Base-by-base conservation (phyloP, 2,113 vertebrate species). In the Phylloscopus trochiloides region DNA sequence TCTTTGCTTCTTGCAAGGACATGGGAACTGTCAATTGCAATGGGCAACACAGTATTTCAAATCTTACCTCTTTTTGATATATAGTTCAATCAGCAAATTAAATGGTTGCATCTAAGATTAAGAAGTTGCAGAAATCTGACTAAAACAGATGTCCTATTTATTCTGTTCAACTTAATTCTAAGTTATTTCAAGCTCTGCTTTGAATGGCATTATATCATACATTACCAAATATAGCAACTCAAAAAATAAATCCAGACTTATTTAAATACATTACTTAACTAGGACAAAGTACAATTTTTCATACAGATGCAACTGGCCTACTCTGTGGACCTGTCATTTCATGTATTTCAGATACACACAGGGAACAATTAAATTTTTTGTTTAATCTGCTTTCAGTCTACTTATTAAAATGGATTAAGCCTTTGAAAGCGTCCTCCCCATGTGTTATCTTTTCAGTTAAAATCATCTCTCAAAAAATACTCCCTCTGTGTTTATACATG, bases 101-200 rank as follows among this genome's bases (percentile, higher is more conserved):
- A 28, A 70, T 55, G 47, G 38, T 58, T 70, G 43, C 72, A 63
- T 71, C 51, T 77, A 51, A 80, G 70, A 76, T 71, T 62, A 87
- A 80, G 20, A 94, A 3, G 1, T 6, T 81, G 65, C 61, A 91
- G 32, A 74, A 91, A 82, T 63, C 48, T 80, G 47, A 36, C 22
- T 62, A 58, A 88, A 86, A 81, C 48, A 81, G 70, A 78, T 84
- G 59, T 63, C 52, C 65, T 59, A 22, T 75, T 72, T 94, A 67
- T 78, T 93, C 61, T 87, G 19, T 34, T 91, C 73, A 59, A 25
- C 18, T 81, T 89, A 81, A 91, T 84, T 78, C 34, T 48, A 91
- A 78, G 59, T 81, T 91, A 91, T 92, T 95, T 89, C 43, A 74
- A 68, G 57, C 21, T 85, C 57, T 78, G 61, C 65, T 89, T 94